Base-by-base conservation (phyloP, 2,113 vertebrate genomes). In the Hippocampus guttulatus region DNA sequence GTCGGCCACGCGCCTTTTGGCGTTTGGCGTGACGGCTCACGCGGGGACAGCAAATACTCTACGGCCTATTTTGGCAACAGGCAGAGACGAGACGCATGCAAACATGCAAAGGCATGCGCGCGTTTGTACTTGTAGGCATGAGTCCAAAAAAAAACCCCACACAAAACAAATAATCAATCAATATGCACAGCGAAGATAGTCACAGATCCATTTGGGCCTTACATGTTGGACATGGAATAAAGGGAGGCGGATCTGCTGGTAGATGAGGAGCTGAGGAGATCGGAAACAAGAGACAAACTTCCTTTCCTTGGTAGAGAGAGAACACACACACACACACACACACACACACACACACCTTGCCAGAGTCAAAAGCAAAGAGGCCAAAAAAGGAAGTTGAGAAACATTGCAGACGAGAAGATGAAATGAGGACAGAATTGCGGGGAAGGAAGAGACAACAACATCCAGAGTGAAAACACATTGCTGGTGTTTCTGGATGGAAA, bases 161-260 rank as follows among this genome's bases (percentile, higher is more conserved):
- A 76, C 11, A 70, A 30, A 47, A 18, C 47, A 5, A 20, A 18
- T 51, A 51, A 49, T 49, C 5, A 16, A 49, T 61, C 33, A 2
- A 61, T 25, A 14, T 25, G 63, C 70, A 51, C 70, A 76, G 74
- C 80, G 68, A 84, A 43, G 52, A 55, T 55, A 55, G 75, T 60
- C 78, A 84, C 85, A 86, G 76, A 90, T 87, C 90, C 84, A 85
- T 47, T 25, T 15, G 77, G 69, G 77, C 75, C 92, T 92, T 93
- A 93, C 92, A 93, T 92, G 92, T 91, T 93, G 84, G 92, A 92
- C 71, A 93, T 88, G 87, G 91, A 91, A 93, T 91, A 93, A 84
- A 93, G 89, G 84, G 91, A 93, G 72, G 90, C 81, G 85, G 92
- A 93, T 88, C 92, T 91, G 92, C 91, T 90, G 91, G 89, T 88